Evolutionary conservation across 2,888 invertebrate genomes (phyloP).

Genomic region (Acanthopleura granulata): DNA sequence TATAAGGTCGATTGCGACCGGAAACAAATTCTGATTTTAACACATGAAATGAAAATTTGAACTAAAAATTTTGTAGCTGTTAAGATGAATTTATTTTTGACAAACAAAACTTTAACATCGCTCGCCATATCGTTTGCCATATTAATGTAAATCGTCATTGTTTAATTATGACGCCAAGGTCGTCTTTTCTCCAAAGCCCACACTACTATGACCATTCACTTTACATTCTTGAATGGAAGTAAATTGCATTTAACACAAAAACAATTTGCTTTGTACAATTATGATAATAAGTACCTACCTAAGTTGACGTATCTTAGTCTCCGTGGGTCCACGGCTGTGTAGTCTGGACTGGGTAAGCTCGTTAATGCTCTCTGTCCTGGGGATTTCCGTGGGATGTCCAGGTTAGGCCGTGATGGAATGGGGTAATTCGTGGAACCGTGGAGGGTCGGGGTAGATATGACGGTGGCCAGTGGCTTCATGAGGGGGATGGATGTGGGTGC

Average conservation of each 20-base stretch:
- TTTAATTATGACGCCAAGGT: no score
- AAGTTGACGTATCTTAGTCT: constrained; percentile 22
- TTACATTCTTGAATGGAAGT: no score
- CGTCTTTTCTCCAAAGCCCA: no score
- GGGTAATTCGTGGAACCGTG: not conserved
- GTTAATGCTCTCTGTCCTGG: not conserved
- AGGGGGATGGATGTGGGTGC: constrained; percentile 24
- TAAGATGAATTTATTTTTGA: no score
- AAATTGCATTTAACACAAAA: not conserved
- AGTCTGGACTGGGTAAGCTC: not conserved
- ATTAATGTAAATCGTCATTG: no score
- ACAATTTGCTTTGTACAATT: not conserved
- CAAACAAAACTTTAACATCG: no score
- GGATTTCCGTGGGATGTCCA: not conserved
- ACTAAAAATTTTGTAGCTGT: no score
- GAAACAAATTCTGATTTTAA: no score
- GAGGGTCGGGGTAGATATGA: constrained; percentile 28
- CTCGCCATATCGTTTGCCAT: no score
- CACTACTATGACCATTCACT: no score
- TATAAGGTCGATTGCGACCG: no score
- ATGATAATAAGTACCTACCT: constrained; percentile 20
- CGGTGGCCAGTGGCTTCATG: constrained; percentile 25
- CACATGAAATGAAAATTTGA: no score
- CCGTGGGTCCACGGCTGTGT: constrained; percentile 7
- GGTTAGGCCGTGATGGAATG: constrained; percentile 6